Conservation (phyloP, 2,888 invertebrate species). For the Euplagia quadripunctaria region DNA sequence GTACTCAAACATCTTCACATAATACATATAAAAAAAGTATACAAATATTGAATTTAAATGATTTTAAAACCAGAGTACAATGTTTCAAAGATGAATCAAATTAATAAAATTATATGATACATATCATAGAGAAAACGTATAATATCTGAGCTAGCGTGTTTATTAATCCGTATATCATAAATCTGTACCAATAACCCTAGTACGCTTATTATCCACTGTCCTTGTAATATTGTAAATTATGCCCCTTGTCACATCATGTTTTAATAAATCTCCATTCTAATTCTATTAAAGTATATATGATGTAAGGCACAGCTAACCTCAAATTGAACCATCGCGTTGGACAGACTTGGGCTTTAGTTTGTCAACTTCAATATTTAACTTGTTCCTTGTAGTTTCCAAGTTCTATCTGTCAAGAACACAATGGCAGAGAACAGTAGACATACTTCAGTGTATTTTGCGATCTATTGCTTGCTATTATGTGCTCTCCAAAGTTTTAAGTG, state of each 20-base stretch:
- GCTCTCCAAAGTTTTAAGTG: constrained; percentile 49
- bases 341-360: constrained; percentile 68
- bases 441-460: constrained; percentile 56
- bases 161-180: constrained; percentile 28
- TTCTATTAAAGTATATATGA: constrained; percentile 60
- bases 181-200: constrained; percentile 55
- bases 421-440: constrained; percentile 60
- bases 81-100: background rate
- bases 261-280: constrained; percentile 53
- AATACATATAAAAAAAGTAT: background rate
- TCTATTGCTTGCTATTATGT: constrained; percentile 57
- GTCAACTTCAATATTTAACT: constrained; percentile 81
- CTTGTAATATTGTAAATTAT: constrained; percentile 55
- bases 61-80: background rate
- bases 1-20: background rate
- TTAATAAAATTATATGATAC: too few relatives aligned
- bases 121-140: background rate
- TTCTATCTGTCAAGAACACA: constrained; percentile 71
- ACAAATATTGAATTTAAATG: background rate
- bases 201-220: constrained; percentile 54
- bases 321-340: constrained; percentile 61
- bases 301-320: constrained; percentile 55
- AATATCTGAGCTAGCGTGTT: constrained; percentile 22
- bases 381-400: constrained; percentile 69
- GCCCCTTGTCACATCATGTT: constrained; percentile 31